These are phyloP conservation scores for Trachurus trachurus DNA, from an alignment of 2,797 vertebrate species.

Conservation along the genomic window DNA sequence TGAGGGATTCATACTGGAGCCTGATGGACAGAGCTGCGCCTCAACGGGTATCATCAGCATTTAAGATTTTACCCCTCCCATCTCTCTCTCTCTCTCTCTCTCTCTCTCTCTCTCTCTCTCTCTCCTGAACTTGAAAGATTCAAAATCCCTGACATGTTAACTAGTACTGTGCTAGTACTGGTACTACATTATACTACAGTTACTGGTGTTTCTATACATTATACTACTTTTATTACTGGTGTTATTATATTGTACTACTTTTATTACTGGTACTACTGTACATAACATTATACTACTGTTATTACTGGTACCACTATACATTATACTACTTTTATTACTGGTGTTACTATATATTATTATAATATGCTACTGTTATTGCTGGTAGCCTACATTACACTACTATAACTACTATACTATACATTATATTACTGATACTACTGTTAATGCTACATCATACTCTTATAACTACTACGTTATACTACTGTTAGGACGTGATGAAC, in stretches of 20 bases:
- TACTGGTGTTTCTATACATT: neutral
- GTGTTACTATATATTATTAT: neutral
- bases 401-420: neutral
- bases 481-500: neutral
- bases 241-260: no score
- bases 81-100: no score
- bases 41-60: constrained; percentile 70
- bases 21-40: constrained; percentile 81
- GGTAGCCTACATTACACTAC: no score
- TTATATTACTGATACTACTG: neutral
- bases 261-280: neutral
- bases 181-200: no score
- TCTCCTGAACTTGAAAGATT: no score
- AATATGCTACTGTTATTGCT: no score
- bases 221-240: neutral
- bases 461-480: no score
- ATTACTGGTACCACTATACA: no score
- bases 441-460: neutral
- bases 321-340: no score
- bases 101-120: no score
- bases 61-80: no score
- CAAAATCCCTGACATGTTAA: no score
- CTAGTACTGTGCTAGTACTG: neutral
- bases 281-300: neutral
- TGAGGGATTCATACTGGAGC: constrained; percentile 81